phyloP scores from a whole-genome alignment of 2,113 vertebrate species.

The Orthonyx spaldingii region DNA sequence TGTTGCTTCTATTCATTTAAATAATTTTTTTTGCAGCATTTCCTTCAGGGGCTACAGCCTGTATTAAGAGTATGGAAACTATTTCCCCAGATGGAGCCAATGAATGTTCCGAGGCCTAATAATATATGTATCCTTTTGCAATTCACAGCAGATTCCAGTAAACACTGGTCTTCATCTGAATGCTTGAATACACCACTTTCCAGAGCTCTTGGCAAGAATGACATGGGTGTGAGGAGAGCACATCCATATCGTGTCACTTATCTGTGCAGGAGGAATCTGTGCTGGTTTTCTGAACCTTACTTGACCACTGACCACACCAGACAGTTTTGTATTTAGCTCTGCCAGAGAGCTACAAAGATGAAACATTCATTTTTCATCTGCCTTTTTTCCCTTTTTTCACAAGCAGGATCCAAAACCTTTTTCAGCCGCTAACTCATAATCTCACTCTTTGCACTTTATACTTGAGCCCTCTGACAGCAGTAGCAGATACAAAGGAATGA shows the following conservation, averaged over 20 bases:
- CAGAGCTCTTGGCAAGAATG: constrained; percentile 21
- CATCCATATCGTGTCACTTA: constrained; percentile 21
- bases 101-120: constrained; percentile 41
- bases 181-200: not conserved
- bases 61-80: constrained; percentile 29
- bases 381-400: not conserved
- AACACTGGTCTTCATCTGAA: constrained; percentile 1
- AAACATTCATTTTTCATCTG: not conserved
- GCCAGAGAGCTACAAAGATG: not conserved
- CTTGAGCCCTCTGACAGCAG: not conserved
- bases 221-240: not conserved
- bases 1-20: not conserved
- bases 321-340: not conserved
- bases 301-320: not conserved
- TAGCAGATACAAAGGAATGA: not conserved
- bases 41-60: not conserved
- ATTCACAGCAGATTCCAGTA: constrained; percentile 36
- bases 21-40: not conserved
- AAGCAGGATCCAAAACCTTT: not conserved
- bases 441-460: not conserved
- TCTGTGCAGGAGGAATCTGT: not conserved
- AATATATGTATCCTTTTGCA: constrained; percentile 14
- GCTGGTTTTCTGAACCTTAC: not conserved
- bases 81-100: constrained; percentile 41
- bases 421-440: not conserved